These are phyloP conservation scores for Echinops telfairi DNA, from an alignment of 2,113 vertebrate species.

Conservation along the genomic window DNA sequence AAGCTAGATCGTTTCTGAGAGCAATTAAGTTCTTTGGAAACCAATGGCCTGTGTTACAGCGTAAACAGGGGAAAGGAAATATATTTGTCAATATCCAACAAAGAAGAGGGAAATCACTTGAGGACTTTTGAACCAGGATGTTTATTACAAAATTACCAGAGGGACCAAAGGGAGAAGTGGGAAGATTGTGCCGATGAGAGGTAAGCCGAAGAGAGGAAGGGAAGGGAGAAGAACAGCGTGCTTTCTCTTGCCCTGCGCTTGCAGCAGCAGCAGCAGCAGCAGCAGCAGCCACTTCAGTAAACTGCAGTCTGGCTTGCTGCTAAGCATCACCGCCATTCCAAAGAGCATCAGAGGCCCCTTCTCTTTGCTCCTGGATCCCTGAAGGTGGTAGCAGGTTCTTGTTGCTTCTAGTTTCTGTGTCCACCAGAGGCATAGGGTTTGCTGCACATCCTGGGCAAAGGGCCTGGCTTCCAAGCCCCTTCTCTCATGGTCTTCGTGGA, in stretches of 20 bases:
- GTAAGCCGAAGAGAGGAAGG: not conserved
- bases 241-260: not conserved
- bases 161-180: not conserved
- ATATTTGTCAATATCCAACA: rapidly evolving
- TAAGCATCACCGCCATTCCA: not conserved
- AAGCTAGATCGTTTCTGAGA: not conserved
- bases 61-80: not conserved
- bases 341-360: not conserved
- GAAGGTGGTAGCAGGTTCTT: not conserved
- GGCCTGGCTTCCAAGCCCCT: not conserved
- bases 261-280: rapidly evolving
- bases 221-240: not conserved
- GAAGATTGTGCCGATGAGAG: not conserved
- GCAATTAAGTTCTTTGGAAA: not conserved
- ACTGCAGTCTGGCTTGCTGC: not conserved
- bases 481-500: not conserved
- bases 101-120: not conserved
- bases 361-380: not conserved
- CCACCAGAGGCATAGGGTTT: not conserved
- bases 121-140: not conserved
- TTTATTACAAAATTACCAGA: not conserved
- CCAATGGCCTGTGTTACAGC: not conserved
- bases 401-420: not conserved
- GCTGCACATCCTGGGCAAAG: not conserved
- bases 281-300: not conserved